A percentile compares a stretch with the other conserved stretches of the same genome.
Conservation (phyloP, 2,797 vertebrate species). For the Myotis vivesi region DNA sequence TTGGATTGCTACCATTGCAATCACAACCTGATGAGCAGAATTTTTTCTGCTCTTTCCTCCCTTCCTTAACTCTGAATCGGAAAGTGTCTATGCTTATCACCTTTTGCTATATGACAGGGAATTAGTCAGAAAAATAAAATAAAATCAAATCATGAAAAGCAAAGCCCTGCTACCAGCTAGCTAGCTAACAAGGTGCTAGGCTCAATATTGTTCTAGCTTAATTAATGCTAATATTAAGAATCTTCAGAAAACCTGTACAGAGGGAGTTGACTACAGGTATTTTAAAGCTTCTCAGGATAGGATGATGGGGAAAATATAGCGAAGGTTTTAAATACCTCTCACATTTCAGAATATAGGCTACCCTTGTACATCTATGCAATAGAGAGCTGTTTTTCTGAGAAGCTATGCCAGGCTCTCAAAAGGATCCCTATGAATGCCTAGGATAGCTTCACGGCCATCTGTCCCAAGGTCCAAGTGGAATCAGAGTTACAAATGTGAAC, state of each 20-base stretch:
- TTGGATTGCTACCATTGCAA: background rate
- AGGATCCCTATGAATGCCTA: background rate
- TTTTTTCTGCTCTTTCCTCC: background rate
- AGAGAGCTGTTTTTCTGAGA: background rate
- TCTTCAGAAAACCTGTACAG: background rate
- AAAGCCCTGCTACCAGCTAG: background rate
- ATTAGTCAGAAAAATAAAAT: background rate
- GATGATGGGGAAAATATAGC: background rate
- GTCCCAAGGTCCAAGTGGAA: background rate
- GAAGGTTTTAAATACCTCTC: background rate
- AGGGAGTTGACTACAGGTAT: background rate
- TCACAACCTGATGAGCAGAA: background rate
- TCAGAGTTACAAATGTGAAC: background rate
- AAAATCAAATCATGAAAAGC: background rate
- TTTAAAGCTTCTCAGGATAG: background rate
- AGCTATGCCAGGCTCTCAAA: background rate
- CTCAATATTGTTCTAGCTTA: background rate
- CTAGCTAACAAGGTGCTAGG: background rate
- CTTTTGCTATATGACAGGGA: background rate
- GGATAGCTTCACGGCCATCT: background rate
- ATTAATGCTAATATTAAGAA: background rate
- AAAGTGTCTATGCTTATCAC: background rate
- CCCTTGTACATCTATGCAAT: background rate
- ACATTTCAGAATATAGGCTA: background rate
- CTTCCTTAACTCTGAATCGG: background rate